These are phyloP conservation scores for Turritopsis dohrnii DNA, from an alignment of 30 jellyfish, hydroid and myxozoan species.

Conservation along the genomic window DNA sequence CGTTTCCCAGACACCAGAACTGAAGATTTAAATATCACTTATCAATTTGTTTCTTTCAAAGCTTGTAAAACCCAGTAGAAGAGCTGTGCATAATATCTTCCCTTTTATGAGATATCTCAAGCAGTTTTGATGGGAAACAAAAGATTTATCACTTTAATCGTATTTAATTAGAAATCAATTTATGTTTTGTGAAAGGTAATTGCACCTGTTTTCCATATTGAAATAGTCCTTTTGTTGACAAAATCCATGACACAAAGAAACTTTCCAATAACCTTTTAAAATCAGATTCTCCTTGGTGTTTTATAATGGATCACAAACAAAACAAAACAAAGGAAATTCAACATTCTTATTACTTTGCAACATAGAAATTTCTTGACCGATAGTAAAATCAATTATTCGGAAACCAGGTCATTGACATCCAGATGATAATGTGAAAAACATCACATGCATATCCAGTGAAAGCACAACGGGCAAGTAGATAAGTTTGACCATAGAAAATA, in stretches of 20 bases:
- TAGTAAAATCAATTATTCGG: not conserved
- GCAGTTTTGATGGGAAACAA: not conserved
- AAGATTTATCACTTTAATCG: too few species aligned
- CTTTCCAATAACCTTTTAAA: not conserved
- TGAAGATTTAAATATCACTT: too few species aligned
- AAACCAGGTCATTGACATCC: not conserved
- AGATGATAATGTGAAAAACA: not conserved
- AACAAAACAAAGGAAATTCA: not conserved
- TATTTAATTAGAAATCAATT: not conserved
- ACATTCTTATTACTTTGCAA: not conserved
- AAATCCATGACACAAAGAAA: not conserved
- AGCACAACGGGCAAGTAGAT: too few species aligned
- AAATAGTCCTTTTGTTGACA: not conserved
- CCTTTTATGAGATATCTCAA: not conserved
- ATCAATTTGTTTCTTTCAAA: not conserved
- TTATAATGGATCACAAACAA: not conserved
- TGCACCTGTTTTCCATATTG: not conserved
- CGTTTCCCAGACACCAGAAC: too few species aligned
- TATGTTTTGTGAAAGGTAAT: not conserved
- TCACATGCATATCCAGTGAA: not conserved
- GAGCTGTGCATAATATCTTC: not conserved
- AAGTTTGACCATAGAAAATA: too few species aligned
- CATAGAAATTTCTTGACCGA: not conserved
- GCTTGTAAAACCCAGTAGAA: not conserved
- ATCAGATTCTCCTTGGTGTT: not conserved